phyloP scores from a whole-genome alignment of 1,140 invertebrate genomes.

The Meloidogyne exigua region DNA sequence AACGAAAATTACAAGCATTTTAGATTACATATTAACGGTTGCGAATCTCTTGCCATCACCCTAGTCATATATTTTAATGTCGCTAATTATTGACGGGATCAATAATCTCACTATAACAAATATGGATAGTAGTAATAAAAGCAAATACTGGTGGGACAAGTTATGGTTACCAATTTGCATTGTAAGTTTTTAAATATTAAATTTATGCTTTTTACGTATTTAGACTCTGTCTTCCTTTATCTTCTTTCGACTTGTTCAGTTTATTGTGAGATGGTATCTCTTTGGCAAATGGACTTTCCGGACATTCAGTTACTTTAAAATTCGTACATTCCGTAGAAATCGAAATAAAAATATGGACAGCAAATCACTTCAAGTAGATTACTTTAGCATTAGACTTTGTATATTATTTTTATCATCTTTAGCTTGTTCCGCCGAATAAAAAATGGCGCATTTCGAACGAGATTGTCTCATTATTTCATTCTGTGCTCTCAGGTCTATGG shows the following conservation, averaged over 20 bases:
- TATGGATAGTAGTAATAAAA: neutral
- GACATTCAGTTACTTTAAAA: constrained; percentile 50
- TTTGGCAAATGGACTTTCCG: constrained; percentile 47
- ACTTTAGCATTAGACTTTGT: neutral
- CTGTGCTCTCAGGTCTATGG: constrained; percentile 58
- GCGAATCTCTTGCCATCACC: neutral
- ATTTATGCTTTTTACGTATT: constrained; percentile 3
- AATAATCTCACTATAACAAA: neutral
- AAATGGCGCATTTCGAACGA: constrained; percentile 64
- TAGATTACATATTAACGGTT: neutral
- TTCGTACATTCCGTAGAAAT: constrained; percentile 1
- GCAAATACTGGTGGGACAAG: neutral
- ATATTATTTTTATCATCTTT: constrained; percentile 21
- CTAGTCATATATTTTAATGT: neutral
- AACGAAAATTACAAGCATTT: too few relatives aligned
- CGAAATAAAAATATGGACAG: constrained; percentile 21
- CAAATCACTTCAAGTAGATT: constrained; percentile 16
- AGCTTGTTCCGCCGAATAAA: constrained; percentile 60
- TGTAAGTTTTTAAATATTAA: neutral
- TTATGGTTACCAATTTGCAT: neutral
- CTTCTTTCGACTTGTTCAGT: constrained; percentile 40
- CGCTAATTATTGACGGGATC: neutral
- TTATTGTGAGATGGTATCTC: constrained; percentile 46
- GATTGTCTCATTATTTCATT: constrained; percentile 58
- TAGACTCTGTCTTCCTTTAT: constrained; percentile 40